These are phyloP conservation scores for Venustaconcha ellipsiformis DNA, from an alignment of 1,140 invertebrate species.

Conservation along the genomic window DNA sequence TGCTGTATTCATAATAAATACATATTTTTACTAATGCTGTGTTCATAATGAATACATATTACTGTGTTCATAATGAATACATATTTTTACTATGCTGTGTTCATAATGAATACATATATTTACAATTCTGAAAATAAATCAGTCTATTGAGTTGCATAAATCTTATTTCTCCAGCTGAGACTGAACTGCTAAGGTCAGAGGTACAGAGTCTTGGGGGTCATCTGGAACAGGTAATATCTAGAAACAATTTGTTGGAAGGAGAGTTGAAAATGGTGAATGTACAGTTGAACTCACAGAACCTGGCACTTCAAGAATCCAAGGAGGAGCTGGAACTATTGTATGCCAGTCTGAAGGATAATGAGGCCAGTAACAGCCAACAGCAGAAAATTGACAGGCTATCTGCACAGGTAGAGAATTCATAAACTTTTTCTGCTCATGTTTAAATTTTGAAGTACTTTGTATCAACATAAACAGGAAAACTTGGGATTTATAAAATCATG, in stretches of 20 bases:
- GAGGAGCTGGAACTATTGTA: slow-evolving; percentile 43
- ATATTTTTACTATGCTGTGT: too few species aligned
- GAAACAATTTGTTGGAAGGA: slow-evolving; percentile 83
- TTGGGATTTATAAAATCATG: too few species aligned
- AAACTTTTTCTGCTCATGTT: too few species aligned
- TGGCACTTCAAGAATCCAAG: slow-evolving; percentile 47
- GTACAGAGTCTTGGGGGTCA: slow-evolving; percentile 44
- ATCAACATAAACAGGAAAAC: too few species aligned
- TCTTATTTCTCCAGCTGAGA: slow-evolving; percentile 31
- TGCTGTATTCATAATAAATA: too few species aligned
- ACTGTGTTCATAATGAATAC: too few species aligned
- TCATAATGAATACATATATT: too few species aligned
- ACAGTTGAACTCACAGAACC: slow-evolving; percentile 57
- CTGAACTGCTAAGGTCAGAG: slow-evolving; percentile 30
- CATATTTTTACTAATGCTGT: too few species aligned
- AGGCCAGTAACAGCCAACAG: slow-evolving; percentile 37
- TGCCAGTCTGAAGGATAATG: slow-evolving; percentile 23
- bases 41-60: too few species aligned
- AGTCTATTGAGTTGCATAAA: too few species aligned
- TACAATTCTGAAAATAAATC: too few species aligned
- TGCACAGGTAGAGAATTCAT: slow-evolving; percentile 39
- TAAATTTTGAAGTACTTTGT: too few species aligned
- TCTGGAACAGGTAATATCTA: slow-evolving; percentile 77
- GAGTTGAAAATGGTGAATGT: slow-evolving; percentile 64
- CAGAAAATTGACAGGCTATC: slow-evolving; percentile 53